phyloP scores from a whole-genome alignment of 2,113 vertebrate genomes.

The Falcunculus frontatus region DNA sequence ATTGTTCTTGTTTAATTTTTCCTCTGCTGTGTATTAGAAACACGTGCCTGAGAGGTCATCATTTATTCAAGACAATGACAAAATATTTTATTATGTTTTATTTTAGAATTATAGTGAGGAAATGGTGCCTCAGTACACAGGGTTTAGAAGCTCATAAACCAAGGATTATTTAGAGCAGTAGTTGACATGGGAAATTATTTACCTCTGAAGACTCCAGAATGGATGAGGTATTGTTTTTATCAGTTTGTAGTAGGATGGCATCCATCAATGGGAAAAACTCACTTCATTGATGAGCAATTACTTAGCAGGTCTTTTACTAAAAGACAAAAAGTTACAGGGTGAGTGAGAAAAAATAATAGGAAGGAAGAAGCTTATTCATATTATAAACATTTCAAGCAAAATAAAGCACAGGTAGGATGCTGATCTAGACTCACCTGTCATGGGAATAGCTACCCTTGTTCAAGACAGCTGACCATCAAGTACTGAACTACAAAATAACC shows the following conservation, averaged over 20 bases:
- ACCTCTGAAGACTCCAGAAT: background rate
- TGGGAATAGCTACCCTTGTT: background rate
- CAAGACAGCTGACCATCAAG: fast-evolving
- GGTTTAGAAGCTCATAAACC: background rate
- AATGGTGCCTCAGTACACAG: background rate
- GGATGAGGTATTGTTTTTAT: background rate
- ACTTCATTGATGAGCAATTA: background rate
- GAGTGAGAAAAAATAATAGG: background rate
- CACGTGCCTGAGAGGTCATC: background rate
- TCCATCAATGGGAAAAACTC: background rate
- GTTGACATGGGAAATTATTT: background rate
- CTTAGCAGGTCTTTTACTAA: background rate
- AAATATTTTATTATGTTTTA: background rate
- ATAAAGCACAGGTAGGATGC: background rate
- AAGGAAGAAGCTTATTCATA: background rate
- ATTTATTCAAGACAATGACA: background rate
- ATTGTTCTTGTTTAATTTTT: background rate
- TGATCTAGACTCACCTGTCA: background rate
- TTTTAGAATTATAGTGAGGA: background rate
- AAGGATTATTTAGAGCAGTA: background rate
- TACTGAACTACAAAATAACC: background rate
- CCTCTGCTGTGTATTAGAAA: background rate
- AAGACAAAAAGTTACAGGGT: background rate
- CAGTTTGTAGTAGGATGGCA: background rate
- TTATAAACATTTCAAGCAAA: background rate